These are phyloP conservation scores for Amazona guildingii DNA, from an alignment of 2,113 vertebrate genomes.

Conservation along the genomic window DNA sequence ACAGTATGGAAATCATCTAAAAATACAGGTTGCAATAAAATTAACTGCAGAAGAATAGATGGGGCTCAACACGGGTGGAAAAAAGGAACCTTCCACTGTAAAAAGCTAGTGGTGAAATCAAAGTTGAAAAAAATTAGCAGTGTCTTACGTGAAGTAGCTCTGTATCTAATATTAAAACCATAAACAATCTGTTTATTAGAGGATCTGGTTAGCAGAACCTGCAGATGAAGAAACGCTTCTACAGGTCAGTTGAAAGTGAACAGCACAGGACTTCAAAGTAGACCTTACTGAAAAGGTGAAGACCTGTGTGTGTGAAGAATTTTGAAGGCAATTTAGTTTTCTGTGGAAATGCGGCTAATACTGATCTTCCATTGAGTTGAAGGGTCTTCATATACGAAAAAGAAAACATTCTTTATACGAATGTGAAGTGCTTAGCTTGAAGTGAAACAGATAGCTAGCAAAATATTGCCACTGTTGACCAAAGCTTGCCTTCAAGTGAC, in stretches of 20 bases:
- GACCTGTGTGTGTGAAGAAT: rapidly evolving
- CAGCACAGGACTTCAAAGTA: not conserved
- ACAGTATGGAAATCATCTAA: not conserved
- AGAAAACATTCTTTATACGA: rapidly evolving
- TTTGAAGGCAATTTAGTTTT: not conserved
- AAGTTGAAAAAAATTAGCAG: not conserved
- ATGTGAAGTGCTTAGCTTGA: not conserved
- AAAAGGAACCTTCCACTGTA: not conserved
- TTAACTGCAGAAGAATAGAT: rapidly evolving
- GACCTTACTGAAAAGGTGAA: not conserved
- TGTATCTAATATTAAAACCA: not conserved
- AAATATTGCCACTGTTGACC: not conserved
- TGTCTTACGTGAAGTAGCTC: not conserved
- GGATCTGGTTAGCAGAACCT: not conserved
- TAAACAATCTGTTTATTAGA: not conserved
- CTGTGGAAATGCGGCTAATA: not conserved
- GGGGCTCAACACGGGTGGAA: not conserved
- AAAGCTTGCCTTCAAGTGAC: not conserved
- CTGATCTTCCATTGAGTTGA: not conserved
- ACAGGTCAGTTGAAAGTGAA: not conserved
- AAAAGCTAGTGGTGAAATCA: not conserved
- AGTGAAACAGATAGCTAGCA: not conserved
- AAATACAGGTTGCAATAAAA: not conserved
- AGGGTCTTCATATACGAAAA: not conserved
- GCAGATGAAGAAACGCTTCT: not conserved